Evolutionary conservation across 1,140 invertebrate genomes (phyloP), one percentile per base, ranked within the genome.

Genomic region (Dendroctonus valens): DNA sequence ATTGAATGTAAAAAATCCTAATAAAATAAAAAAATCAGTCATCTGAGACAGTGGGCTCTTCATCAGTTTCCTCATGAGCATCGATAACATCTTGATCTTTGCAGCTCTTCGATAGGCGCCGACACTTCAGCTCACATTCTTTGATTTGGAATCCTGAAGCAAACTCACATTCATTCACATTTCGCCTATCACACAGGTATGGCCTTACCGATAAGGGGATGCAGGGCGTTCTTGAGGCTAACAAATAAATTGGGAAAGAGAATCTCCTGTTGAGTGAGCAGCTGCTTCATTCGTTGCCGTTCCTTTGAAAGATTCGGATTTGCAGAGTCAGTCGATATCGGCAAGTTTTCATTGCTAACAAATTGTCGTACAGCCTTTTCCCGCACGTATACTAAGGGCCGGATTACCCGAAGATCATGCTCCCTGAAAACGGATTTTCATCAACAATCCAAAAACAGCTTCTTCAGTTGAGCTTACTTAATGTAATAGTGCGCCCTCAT

Each of bases 381-480:
- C 41, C 93, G 81, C 4, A 95, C 91, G 79, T 92, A 94, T 3
- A 93, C 88, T 74, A 96, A 91, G 0, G 94, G 94, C 55, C 94
- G 83, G 64, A 96, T 90, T 6, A 97, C 88, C 69, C 92, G 82
- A 39, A 96, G 77, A 74, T 92, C 89, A 64, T 88, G 85, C 62
- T 93, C 90, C 69, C 89, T 91, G 77, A 26, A 80, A 80, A 59
- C 44, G 12, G 12, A 46, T 11, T 46, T 3, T 11, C 44, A 52
- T 15, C 2, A 52, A 15, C 6, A n/a, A 59, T 59, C 46, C 1
- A 11, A 55, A 40, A 55, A 8, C 6, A n/a, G 8, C 12, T 11
- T 48, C 9, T 54, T 39, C 37, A 70, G 3, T 26, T 2, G 26
- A 26, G 26, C 76, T 78, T 69, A 85, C 81, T 83, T 82, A 41